Evolutionary conservation across 2,797 vertebrate genomes (phyloP), one percentile per base, ranked within the genome.

Genomic region (Mastacembelus armatus): DNA sequence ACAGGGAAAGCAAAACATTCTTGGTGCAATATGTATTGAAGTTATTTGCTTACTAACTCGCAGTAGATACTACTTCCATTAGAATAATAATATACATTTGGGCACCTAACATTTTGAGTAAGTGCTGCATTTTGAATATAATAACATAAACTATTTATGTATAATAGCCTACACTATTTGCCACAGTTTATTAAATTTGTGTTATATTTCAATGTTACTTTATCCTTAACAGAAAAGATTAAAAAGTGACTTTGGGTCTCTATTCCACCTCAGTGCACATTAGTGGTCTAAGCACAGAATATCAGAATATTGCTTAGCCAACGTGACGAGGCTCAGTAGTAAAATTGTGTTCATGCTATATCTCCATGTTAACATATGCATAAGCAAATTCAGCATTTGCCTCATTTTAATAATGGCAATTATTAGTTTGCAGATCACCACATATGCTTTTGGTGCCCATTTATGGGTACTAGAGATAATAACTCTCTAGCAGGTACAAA

Each of bases 361-460:
- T 38, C 19, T 50, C 30, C 45, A 21, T 12, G 16, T 42, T 15
- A 56, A 36, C 47, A 32, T 43, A 48, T 8, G 7, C 16, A 39
- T 24, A n/a, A 52, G 47, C 54, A 42, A 18, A 57, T 55, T n/a
- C n/a, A n/a, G n/a, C n/a, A 66, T 54, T 27, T 39, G 33, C 2
- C 10, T n/a, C 30, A 45, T 44, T 55, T 52, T 48, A 58, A 71
- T 64, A 18, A 24, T 4, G 14, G 12, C 7, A 50, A 52, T 19
- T 33, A 18, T 63, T 47, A 79, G 33, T 35, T 26, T n/a, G 63
- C 15, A 47, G 78, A 64, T 48, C 8, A 12, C 11, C 43, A 36
- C 35, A 45, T 54, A 61, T 56, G 16, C 79, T 42, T 63, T 50
- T 29, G 38, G 47, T 42, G 48, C 74, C 76, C 69, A 62, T 77